Conservation (phyloP, 1,140 invertebrate species). For the Branchinecta lynchi region DNA sequence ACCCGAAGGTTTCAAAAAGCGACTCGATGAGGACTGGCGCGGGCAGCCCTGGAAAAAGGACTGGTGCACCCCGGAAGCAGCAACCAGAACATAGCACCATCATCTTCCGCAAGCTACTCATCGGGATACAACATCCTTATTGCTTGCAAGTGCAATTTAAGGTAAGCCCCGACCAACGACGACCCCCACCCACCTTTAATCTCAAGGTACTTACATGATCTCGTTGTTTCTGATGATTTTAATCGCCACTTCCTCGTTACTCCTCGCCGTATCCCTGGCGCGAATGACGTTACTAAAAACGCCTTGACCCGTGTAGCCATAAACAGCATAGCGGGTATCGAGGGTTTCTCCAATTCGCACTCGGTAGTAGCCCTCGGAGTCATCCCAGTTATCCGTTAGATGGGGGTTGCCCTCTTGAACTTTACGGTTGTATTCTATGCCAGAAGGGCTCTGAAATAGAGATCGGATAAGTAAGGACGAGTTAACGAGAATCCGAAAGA, state of each 20-base stretch:
- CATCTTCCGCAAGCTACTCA: too few species aligned
- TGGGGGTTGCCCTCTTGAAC: conserved; percentile 68
- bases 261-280: conserved; percentile 70
- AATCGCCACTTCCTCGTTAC: conserved; percentile 83
- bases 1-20: too few species aligned
- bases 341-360: conserved; percentile 89
- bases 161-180: conserved; percentile 2
- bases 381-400: conserved; percentile 97
- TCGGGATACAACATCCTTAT: too few species aligned
- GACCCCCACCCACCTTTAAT: not conserved
- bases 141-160: too few species aligned
- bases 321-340: conserved; percentile 81
- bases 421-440: conserved; percentile 43
- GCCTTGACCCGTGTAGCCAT: conserved; percentile 95
- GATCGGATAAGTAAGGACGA: too few species aligned
- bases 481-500: too few species aligned
- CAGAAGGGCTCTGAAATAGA: conserved; percentile 50
- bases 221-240: conserved; percentile 99
- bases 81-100: too few species aligned
- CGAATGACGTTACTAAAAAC: conserved; percentile 97
- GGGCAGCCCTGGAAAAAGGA: too few species aligned
- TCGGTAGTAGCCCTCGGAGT: conserved; percentile 91
- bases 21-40: too few species aligned
- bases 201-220: conserved; percentile 69
- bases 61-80: too few species aligned